Evolutionary conservation across 23 tunicate genomes (phyloP).

Genomic region (Phallusia fumigata): DNA sequence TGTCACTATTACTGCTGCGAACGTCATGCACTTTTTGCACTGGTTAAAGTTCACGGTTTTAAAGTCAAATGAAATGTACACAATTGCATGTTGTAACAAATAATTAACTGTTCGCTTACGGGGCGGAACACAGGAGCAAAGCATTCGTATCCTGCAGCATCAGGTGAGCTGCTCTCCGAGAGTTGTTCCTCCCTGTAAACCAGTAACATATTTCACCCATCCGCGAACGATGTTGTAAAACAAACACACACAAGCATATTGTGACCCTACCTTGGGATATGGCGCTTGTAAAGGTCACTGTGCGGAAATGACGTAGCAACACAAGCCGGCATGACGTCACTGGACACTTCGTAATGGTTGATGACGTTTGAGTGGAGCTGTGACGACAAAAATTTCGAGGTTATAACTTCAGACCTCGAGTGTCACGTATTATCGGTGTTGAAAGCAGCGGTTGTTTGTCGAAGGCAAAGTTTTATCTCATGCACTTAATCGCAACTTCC

Average conservation of each 20-base stretch:
- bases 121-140: background rate
- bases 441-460: background rate
- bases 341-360: slow-evolving; percentile 15
- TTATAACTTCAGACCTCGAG: background rate
- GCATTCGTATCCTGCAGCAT: background rate
- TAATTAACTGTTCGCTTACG: background rate
- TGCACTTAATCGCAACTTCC: background rate
- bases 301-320: slow-evolving; percentile 53
- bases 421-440: background rate
- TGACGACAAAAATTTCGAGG: background rate
- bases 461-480: background rate
- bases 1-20: no score
- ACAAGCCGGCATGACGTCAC: slow-evolving; percentile 78
- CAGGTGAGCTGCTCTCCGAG: background rate
- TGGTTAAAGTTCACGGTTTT: background rate
- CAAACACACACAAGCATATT: no score
- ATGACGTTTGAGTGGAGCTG: slow-evolving; percentile 23
- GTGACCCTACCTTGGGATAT: slow-evolving; percentile 16
- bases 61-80: no score
- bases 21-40: no score
- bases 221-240: no score
- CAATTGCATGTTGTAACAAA: background rate
- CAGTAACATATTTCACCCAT: background rate
- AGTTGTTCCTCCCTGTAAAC: background rate
- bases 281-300: slow-evolving; percentile 37